Evolutionary conservation across 2,113 vertebrate species (phyloP), one percentile per base, ranked within the genome.

Genomic region (Myrmecophaga tridactyla): DNA sequence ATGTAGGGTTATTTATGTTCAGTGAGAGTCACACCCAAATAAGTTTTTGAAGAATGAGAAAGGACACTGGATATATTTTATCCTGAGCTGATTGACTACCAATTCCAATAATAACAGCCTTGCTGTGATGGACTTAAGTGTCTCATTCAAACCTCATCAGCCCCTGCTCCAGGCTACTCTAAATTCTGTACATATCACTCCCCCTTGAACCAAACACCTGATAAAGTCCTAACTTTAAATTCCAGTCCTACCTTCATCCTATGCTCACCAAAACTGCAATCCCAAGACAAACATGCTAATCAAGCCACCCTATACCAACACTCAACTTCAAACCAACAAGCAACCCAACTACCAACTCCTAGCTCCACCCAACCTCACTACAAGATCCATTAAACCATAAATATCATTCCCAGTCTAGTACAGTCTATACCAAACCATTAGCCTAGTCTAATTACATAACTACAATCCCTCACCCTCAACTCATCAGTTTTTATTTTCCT

Each of bases 401-500:
- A 56, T 67, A 65, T 15, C 31, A 39, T 36, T 85, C 34, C 36
- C 43, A 96, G 20, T 17, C 14, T 34, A n/a, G n/a, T n/a, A n/a
- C n/a, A 51, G 2, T 53, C 60, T 86, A 43, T 29, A 27, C 27
- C 39, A 92, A 82, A 72, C 41, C 46, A 84, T 6, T 31, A 84
- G 31, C 69, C 39, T n/a, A 83, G n/a, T 15, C 75, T 72, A 60
- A 83, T 25, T 58, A 34, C 10, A 39, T 60, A 95, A 73, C 78
- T 39, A 58, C 0, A 48, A 21, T 72, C 43, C 14, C 13, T 86
- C 18, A 53, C 56, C 73, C 73, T 7, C 46, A 83, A 27, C 21
- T 78, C n/a, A 53, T 76, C n/a, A n/a, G n/a, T n/a, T n/a, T n/a
- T 93, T 77, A 58, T 76, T 89, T 91, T 89, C 77, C n/a, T 67